Conservation (phyloP, 2,113 vertebrate species). For the Polypterus senegalus region DNA sequence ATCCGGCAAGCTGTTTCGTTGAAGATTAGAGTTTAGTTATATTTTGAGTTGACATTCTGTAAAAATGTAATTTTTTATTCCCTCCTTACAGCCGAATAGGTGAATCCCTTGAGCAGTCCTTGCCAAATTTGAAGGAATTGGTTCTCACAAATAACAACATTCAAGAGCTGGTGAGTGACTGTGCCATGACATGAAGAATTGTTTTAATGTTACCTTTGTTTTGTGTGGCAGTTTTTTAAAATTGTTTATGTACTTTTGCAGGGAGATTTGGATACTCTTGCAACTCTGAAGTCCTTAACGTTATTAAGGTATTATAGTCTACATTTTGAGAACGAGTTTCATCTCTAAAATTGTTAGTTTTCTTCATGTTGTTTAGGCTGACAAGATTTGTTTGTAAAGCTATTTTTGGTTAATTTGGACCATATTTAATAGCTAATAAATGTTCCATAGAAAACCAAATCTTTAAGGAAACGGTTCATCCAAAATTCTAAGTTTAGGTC, state of each 20-base stretch:
- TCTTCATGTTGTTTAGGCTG: too few relatives aligned
- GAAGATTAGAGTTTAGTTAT: neutral
- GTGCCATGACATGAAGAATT: neutral
- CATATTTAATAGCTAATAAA: too few relatives aligned
- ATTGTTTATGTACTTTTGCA: conserved; percentile 24
- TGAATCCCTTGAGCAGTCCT: conserved; percentile 75
- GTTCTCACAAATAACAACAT: conserved; percentile 94
- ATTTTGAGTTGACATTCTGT: neutral
- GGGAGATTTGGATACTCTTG: conserved; percentile 86
- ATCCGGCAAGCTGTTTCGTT: too few relatives aligned
- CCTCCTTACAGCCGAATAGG: conserved; percentile 67
- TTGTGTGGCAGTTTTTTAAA: neutral
- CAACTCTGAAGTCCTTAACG: conserved; percentile 71
- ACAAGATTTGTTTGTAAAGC: too few relatives aligned
- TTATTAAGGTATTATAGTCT: conserved; percentile 67
- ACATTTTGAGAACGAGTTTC: too few relatives aligned
- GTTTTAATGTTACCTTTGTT: neutral
- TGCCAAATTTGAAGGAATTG: conserved; percentile 73
- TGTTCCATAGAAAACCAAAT: too few relatives aligned
- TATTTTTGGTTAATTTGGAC: too few relatives aligned
- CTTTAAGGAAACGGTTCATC: too few relatives aligned
- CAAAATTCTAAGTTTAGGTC: too few relatives aligned
- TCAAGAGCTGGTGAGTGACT: conserved; percentile 74
- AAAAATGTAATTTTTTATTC: neutral
- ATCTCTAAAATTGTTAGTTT: too few relatives aligned